Evolutionary conservation across 2,113 vertebrate species (phyloP), one percentile per base, ranked within the genome.

Genomic region (Anseranas semipalmata): DNA sequence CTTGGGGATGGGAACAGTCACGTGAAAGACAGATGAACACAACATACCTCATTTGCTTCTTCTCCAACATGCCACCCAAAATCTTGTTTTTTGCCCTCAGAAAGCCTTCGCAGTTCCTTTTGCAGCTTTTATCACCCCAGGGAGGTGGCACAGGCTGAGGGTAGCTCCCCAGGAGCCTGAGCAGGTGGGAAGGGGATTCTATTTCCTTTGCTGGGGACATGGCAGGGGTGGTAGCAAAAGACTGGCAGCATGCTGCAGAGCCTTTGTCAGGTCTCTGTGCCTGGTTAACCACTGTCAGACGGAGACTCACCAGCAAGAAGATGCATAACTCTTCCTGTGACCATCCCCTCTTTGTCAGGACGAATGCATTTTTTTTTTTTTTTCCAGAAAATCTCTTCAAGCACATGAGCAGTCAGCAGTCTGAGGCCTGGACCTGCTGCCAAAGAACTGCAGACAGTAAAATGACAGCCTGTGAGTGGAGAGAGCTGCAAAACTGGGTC

Each of bases 111-210:
- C 21, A n/a, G 25, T 6, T 63, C n/a, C 30, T 27, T 74, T 77
- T 22, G 30, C 24, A n/a, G 52, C 22, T 85, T 37, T 8, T 21
- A 20, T 32, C 5, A 2, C 22, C 53, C 8, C 13, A 37, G 12
- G 9, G 14, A 67, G 32, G 46, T 46, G 33, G 35, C 62, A 33
- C 19, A 79, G 43, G 30, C 22, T 30, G 32, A 41, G 9, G 5
- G 7, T 35, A 55, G 17, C n/a, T 67, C 15, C 32, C 3, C 33
- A 33, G 0, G 0, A 60, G 12, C 15, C 50, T 87, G 66, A 93
- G 28, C 21, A 59, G n/a, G 27, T 45, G 46, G 35, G 43, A 63
- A 59, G 25, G 20, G 2, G 1, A 14, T 60, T 16, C 10, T 84
- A 12, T 41, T 24, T 68, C 46, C 14, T 28, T 48, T 77, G 27